Conservation (phyloP, 1,140 invertebrate species). For the Lamellibrachia luymesi region DNA sequence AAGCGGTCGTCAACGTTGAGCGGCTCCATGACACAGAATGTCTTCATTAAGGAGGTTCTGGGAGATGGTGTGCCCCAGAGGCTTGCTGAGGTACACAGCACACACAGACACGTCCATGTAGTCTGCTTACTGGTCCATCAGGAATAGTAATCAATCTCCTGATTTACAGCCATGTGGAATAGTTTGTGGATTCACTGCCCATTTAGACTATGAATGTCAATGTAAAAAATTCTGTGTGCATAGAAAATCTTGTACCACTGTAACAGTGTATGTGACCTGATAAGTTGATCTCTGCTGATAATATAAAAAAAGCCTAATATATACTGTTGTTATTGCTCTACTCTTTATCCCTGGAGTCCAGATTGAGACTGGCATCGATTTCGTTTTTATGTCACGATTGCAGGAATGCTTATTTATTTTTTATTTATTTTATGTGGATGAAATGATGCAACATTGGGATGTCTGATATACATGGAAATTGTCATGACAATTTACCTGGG, state of each 20-base stretch:
- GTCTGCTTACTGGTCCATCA: neutral
- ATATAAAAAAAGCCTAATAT: neutral
- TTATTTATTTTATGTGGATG: neutral
- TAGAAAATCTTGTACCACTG: neutral
- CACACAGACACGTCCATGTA: neutral
- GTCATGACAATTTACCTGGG: too few species aligned
- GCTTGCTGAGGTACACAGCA: constrained; percentile 68
- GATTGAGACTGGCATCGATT: too few species aligned
- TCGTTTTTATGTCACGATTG: neutral
- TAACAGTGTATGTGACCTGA: neutral
- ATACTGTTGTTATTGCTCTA: too few species aligned
- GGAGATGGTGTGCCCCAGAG: constrained; percentile 77
- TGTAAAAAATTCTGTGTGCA: neutral
- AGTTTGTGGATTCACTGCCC: neutral
- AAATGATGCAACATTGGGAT: neutral
- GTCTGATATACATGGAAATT: too few species aligned
- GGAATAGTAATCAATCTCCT: neutral
- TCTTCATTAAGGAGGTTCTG: constrained; percentile 78
- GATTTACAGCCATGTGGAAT: neutral
- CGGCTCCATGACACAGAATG: constrained; percentile 70
- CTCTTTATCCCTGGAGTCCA: too few species aligned
- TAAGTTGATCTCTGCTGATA: neutral
- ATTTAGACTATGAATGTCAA: constrained; percentile 18
- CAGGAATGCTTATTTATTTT: neutral
- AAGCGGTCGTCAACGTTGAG: constrained; percentile 73